Evolutionary conservation across 2,797 vertebrate species (phyloP), one percentile per base, ranked within the genome.

Genomic region (Odontamblyopus rebecca): DNA sequence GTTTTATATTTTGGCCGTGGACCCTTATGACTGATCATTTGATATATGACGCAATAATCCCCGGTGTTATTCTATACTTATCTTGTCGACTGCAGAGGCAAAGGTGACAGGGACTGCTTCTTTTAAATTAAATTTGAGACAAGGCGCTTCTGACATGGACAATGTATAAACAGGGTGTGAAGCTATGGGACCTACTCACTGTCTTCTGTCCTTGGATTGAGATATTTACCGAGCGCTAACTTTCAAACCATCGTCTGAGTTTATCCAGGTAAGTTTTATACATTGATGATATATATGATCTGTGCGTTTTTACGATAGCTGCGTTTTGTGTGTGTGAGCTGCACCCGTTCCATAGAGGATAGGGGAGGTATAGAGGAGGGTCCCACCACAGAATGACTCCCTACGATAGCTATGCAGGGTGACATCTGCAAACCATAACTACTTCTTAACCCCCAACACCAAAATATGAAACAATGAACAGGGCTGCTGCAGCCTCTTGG

Each of bases 341-440:
- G 66, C 81, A 73, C 75, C 77, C 81, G 71, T 75, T 77, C 82
- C 12, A 75, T 77, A 76, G 78, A 83, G 80, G 71, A 56, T 81
- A 76, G 1, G 64, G 74, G 82, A 80, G 73, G 82, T 77, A 44
- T 74, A 76, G 75, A 91, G 87, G 88, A 91, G 89, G 90, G 85
- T 87, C 86, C 83, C 80, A 85, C 76, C 78, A 48, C 76, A 75
- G 88, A 83, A 90, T 85, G 87, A 92, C 84, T 91, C 84, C 77
- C 85, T 89, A 72, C 63, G 29, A 88, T 85, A 79, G 89, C 91
- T 90, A 89, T 88, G 89, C 87, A 87, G 90, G 90, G 91, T 90
- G 91, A 92, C 93, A 93, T 93, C 93, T 94, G 92, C 88, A 93
- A 93, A 90, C 89, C 85, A 93, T 93, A 93, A 93, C 83, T 85